A percentile compares a stretch with the other conserved stretches of the same genome.
Conservation (phyloP, 2,113 vertebrate genomes). For the Myrmecophaga tridactyla region DNA sequence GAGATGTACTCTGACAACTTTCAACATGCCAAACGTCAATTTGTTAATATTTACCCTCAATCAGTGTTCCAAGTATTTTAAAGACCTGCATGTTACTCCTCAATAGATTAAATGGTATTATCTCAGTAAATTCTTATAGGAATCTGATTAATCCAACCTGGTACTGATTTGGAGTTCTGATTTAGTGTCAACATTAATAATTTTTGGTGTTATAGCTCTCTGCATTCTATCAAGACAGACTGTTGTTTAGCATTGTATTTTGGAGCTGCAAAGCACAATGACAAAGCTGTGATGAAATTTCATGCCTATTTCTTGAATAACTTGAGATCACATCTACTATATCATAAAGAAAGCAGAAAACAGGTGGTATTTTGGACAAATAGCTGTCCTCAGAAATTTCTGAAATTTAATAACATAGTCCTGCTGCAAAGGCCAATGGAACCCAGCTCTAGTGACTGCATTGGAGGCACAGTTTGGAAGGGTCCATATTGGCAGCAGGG, state of each 20-base stretch:
- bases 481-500: not conserved
- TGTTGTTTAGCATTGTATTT: not conserved
- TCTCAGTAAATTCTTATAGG: not conserved
- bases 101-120: not conserved
- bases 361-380: not conserved
- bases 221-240: not conserved
- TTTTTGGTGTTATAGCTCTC: not conserved
- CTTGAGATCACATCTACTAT: not conserved
- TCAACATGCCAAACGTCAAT: not conserved
- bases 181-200: not conserved
- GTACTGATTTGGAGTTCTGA: not conserved
- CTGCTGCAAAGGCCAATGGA: not conserved
- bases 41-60: not conserved
- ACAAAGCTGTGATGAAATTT: not conserved
- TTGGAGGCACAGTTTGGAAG: not conserved
- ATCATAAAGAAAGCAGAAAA: not conserved
- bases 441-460: not conserved
- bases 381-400: not conserved
- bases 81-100: not conserved
- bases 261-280: not conserved
- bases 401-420: not conserved
- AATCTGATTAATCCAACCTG: not conserved
- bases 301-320: not conserved
- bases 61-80: not conserved
- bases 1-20: not conserved